Conservation (phyloP, 2,797 vertebrate genomes). For the Adelosebastes latens region DNA sequence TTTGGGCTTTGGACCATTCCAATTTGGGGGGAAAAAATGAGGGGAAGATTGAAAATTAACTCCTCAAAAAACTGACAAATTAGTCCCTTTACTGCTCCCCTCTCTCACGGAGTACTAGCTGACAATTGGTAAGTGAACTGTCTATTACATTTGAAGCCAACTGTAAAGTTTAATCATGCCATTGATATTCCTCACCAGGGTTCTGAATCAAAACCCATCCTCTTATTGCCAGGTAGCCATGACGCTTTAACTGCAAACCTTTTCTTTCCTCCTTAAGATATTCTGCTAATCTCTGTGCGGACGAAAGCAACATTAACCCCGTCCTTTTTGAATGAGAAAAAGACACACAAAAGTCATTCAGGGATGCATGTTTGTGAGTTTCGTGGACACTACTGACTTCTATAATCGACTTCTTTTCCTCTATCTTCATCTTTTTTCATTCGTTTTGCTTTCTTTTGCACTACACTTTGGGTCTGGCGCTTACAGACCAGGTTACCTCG, state of each 20-base stretch:
- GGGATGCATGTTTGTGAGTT: constrained; percentile 87
- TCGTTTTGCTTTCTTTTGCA: constrained; percentile 86
- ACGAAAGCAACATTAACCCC: constrained; percentile 77
- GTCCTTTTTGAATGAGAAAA: constrained; percentile 77
- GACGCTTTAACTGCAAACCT: constrained; percentile 78
- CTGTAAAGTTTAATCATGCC: constrained; percentile 68
- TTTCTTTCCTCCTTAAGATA: constrained; percentile 79
- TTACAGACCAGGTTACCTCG: constrained; percentile 87
- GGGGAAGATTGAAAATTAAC: constrained; percentile 63
- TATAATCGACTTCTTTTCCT: constrained; percentile 71
- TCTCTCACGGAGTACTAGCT: constrained; percentile 66
- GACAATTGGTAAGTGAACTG: constrained; percentile 71
- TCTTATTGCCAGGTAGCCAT: constrained; percentile 81
- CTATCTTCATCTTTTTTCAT: constrained; percentile 68
- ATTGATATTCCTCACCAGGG: constrained; percentile 72
- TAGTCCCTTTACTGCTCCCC: constrained; percentile 57
- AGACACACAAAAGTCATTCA: constrained; percentile 84
- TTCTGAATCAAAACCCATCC: constrained; percentile 72
- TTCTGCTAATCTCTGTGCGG: constrained; percentile 74
- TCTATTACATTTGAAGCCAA: constrained; percentile 64
- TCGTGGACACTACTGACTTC: constrained; percentile 81
- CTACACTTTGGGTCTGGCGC: constrained; percentile 84
- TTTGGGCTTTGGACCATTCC: constrained; percentile 69
- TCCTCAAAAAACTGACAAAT: constrained; percentile 63
- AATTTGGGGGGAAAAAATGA: constrained; percentile 60